Base-by-base conservation (phyloP, 2,113 vertebrate genomes). In the Ammodytes marinus region DNA sequence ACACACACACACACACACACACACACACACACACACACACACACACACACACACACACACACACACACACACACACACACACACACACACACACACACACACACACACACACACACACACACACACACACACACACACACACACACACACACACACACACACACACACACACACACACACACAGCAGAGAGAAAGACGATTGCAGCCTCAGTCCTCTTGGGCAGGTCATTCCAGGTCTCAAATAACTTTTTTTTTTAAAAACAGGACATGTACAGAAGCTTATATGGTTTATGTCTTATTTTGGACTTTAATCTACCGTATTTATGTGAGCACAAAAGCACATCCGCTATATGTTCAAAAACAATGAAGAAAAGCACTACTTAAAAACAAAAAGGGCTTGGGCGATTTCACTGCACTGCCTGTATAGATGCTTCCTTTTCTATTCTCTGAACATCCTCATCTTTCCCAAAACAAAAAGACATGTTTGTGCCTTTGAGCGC, bases 401-500 rank as follows among this genome's bases (percentile, higher is more conserved):
- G 67, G 64, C 8, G 14, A 75, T 66, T 61, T 77, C 39, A 15
- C 19, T 11, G 7, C 15, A 17, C 53, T 2, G 64, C 69, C 35
- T 61, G 27, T 79, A 75, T 19, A 5, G 77, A 79, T 47, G 45
- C 73, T 67, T 47, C 49, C 49, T 81, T 27, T 74, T 83, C 50
- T 58, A 74, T 68, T 74, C 67, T 59, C 37, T 57, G 68, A 81
- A 61, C 59, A 37, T 59, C 47, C 59, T 77, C 79, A 39, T 83
- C 74, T 75, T 49, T 27, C 37, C 43, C 63, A 64, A 80, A 70
- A 82, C 78, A 86, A 86, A 84, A 86, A 69, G 2, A 53, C 63
- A 76, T 61, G 13, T 73, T 68, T 58, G 40, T 45, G 71, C 47
- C 68, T 84, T 84, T 86, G 81, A 86, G 74, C 72, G 12, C 59